phyloP scores from a whole-genome alignment of 2,888 invertebrate species.

The Heteromyza rotundicornis region DNA sequence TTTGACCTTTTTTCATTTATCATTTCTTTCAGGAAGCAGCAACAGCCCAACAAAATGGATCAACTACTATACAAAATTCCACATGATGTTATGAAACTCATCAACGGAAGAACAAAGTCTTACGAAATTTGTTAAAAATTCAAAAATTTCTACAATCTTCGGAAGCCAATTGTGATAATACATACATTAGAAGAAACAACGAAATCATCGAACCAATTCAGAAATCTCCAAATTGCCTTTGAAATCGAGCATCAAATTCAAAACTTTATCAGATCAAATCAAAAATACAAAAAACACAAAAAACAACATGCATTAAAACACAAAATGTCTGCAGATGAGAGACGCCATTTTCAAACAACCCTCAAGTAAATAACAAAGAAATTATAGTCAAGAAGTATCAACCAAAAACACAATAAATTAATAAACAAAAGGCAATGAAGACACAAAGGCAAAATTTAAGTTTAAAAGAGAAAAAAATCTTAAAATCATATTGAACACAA shows the following conservation, averaged over 20 bases:
- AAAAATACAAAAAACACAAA: slow-evolving; percentile 1
- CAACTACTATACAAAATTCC: neutral
- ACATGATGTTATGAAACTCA: neutral
- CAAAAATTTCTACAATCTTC: slow-evolving; percentile 33
- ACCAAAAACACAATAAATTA: slow-evolving; percentile 16
- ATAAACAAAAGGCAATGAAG: too few relatives aligned
- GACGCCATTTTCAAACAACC: slow-evolving; percentile 30
- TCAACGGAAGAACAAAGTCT: slow-evolving; percentile 27
- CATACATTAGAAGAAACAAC: slow-evolving; percentile 17
- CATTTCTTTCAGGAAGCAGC: neutral
- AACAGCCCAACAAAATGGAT: neutral
- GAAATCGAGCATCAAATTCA: too few relatives aligned
- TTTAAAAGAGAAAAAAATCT: too few relatives aligned
- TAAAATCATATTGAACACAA: neutral
- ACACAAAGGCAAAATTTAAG: too few relatives aligned
- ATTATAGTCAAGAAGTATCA: slow-evolving; percentile 16
- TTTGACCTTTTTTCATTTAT: neutral
- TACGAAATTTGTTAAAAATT: neutral
- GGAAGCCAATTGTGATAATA: neutral
- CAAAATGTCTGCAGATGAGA: slow-evolving; percentile 26
- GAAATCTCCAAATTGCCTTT: slow-evolving; percentile 11
- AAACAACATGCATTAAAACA: too few relatives aligned
- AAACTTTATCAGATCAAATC: slow-evolving; percentile 22
- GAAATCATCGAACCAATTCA: slow-evolving; percentile 23
- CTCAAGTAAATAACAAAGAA: slow-evolving; percentile 9